These are phyloP conservation scores for Nephrotoma appendiculata DNA, from an alignment of 2,888 invertebrate genomes.

Conservation along the genomic window DNA sequence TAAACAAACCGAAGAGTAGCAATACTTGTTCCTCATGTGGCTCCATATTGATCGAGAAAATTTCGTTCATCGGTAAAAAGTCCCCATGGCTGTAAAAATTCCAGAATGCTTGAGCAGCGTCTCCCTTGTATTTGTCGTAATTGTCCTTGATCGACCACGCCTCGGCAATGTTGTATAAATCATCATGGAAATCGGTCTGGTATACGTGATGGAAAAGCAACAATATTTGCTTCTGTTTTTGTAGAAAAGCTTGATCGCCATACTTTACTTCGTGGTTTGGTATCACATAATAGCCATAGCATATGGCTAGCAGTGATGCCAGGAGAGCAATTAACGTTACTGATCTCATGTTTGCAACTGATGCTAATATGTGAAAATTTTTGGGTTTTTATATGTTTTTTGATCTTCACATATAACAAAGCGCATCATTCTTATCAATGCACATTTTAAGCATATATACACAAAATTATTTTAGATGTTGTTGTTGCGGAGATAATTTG, in stretches of 20 bases:
- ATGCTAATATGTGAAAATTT: background rate
- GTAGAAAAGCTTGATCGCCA: conserved; percentile 38
- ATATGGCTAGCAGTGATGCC: background rate
- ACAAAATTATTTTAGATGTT: background rate
- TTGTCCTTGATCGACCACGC: conserved; percentile 45
- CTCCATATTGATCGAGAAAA: conserved; percentile 21
- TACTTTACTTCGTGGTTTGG: conserved; percentile 17
- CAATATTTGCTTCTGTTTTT: conserved; percentile 37
- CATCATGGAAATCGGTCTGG: conserved; percentile 38
- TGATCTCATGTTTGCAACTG: background rate
- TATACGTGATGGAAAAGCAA: conserved; percentile 40
- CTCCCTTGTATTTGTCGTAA: conserved; percentile 42
- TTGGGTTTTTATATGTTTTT: background rate
- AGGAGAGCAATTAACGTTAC: background rate
- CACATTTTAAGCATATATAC: background rate
- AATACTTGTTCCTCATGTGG: conserved; percentile 36
- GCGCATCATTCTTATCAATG: background rate
- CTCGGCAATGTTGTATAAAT: conserved; percentile 37
- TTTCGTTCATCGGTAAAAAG: conserved; percentile 23
- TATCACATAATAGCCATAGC: background rate
- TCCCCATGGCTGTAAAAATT: conserved; percentile 38
- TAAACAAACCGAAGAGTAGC: conserved; percentile 47
- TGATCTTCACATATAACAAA: background rate
- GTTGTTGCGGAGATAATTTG: background rate
- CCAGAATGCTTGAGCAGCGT: conserved; percentile 41